These are phyloP conservation scores for Coracopsis vasa DNA, from an alignment of 2,113 vertebrate genomes.

Conservation along the genomic window DNA sequence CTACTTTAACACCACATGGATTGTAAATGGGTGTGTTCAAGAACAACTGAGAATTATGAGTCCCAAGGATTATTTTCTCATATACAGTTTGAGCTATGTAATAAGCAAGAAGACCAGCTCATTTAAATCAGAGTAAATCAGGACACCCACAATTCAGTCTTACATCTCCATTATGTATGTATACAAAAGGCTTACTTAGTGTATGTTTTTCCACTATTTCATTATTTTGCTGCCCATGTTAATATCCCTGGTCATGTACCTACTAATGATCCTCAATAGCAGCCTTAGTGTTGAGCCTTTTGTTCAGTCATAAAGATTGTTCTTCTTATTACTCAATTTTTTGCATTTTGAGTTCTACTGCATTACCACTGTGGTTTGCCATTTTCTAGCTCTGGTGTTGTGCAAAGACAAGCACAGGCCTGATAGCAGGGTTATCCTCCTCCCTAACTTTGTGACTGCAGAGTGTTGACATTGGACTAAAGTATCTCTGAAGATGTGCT, in stretches of 20 bases:
- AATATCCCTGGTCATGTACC: neutral
- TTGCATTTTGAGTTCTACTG: neutral
- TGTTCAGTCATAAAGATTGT: neutral
- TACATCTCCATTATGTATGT: neutral
- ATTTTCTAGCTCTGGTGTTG: neutral
- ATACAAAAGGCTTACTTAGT: neutral
- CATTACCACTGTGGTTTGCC: neutral
- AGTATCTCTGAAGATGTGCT: neutral
- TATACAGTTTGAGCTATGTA: neutral
- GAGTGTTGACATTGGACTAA: too few relatives aligned
- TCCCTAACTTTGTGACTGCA: neutral
- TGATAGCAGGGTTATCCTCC: neutral
- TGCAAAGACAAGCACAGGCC: neutral
- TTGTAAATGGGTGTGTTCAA: neutral
- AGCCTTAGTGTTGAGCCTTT: neutral
- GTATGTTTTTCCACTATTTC: neutral
- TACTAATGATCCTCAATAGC: neutral
- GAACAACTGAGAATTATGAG: neutral
- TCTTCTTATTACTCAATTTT: neutral
- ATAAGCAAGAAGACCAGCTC: neutral
- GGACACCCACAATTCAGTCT: neutral
- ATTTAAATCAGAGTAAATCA: neutral
- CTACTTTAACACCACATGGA: neutral
- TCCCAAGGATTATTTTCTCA: neutral
- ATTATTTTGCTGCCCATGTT: neutral